Evolutionary conservation across 2,888 invertebrate genomes (phyloP), one percentile per base, ranked within the genome.

Genomic region (Bimastos eiseni): DNA sequence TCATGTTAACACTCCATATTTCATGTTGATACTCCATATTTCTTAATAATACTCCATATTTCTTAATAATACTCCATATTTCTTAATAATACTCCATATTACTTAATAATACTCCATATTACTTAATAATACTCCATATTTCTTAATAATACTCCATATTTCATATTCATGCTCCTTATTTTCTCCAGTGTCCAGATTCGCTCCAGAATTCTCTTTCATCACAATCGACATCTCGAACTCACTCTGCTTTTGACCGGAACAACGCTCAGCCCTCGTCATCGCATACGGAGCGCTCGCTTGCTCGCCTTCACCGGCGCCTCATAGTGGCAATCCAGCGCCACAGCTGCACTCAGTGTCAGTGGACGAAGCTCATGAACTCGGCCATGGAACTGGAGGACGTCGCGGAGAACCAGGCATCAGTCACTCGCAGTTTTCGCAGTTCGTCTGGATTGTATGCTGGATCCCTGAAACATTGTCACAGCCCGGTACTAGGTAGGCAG

Each of bases 261-360:
- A 93, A 93, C 90, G 92, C 92, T 83, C 92, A 94, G 84, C 93
- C 92, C 30, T 94, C 94, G 90, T 93, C 93, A 88, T 37, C 88
- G 37, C n/a, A n/a, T n/a, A 94, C 97, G 0, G 97, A 98, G 93
- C 98, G 98, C 95, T 96, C 97, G 1, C 96, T 99, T 24, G 97
- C 98, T 91, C 97, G 97, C 92, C 96, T 99, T 90, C 98, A 99
- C 95, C 94, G 94, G 92, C 93, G 93, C 90, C 94, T 95, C 13
- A 94, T 94, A 38, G 92, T 92, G 6, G 92, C 92, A 30, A 91
- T 91, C 33, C 90, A 91, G 88, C 44, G 83, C 15, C 90, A 89
- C 98, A 98, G 95, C 97, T 97, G 98, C 92, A 98, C 98, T 8
- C 98, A 98, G 95, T 98, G 98, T 0, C 98, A 99, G 93, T 99